Base-by-base conservation (phyloP, 1,140 invertebrate genomes). In the Ephestia elutella region DNA sequence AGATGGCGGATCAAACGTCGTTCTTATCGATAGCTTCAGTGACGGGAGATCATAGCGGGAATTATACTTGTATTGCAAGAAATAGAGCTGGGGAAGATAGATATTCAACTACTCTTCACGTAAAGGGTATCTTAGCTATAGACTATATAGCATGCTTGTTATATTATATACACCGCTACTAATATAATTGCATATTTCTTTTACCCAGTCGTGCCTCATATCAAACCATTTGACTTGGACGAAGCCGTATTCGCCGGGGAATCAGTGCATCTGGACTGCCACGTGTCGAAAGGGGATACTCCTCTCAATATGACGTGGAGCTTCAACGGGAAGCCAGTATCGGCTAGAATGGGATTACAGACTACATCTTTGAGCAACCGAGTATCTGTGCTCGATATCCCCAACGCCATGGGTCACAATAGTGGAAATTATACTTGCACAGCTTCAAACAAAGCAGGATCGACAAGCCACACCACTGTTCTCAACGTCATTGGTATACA, bases 381-480 rank as follows among this genome's bases (percentile, higher is more conserved):
- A 55, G 89, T 90, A 15, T 89, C 91, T 13, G 90, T 93, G 10
- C 84, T 90, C 55, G 90, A 91, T 13, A 89, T 89, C 60, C 90
- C 91, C 21, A 89, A 82, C 67, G 91, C 92, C 9, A 80, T 89
- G 63, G 92, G 90, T 17, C 75, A 80, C 30, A 93, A 95, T 75
- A 92, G 90, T 56, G 92, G 93, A 57, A 92, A 93, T 73, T 95
- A 95, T 78, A 94, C 94, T 0, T 96, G 94, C 74, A 89, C 90
- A 60, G 93, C 92, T 18, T 90, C 77, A 30, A 94, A 93, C 84
- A 82, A 83, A 60, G 94, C 94, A 65, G 95, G 95, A 69, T 90
- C 87, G 53, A 88, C 89, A 19, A 91, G 90, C 54, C 89, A 92
- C 74, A 90, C 91, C 18, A 90, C 92, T 28, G 71, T 85, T n/a